A percentile compares a stretch with the other conserved stretches of the same genome.
Evolutionary conservation across 2,888 invertebrate species (phyloP).

Genomic region (Bellardia bayeri): DNA sequence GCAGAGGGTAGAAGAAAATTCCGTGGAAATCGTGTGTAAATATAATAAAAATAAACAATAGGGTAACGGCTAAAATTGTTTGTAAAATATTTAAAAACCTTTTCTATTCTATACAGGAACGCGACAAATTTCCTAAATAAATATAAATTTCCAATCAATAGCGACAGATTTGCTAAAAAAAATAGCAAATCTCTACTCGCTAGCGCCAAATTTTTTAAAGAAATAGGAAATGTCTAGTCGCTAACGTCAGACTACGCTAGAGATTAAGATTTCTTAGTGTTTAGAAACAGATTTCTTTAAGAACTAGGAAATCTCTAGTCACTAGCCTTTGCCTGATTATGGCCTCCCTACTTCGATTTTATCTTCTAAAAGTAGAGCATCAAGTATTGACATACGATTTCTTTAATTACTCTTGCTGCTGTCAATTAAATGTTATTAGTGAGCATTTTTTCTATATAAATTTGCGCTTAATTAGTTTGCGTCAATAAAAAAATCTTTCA

Average conservation of each 20-base stretch:
- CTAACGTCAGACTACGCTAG: too few relatives aligned
- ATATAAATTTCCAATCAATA: too few relatives aligned
- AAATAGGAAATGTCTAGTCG: too few relatives aligned
- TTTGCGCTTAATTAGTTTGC: not conserved
- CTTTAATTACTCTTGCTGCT: not conserved
- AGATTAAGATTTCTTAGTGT: too few relatives aligned
- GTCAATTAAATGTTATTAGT: not conserved
- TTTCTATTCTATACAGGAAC: too few relatives aligned
- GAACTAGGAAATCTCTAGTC: not conserved
- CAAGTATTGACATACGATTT: not conserved
- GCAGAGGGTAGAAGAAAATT: too few relatives aligned
- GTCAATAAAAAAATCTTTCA: not conserved
- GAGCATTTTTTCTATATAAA: not conserved
- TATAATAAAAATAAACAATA: not conserved
- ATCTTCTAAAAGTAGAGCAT: not conserved
- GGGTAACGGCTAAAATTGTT: not conserved
- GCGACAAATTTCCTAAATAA: too few relatives aligned
- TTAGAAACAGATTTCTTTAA: too few relatives aligned
- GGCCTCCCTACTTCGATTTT: not conserved
- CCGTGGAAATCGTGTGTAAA: not conserved
- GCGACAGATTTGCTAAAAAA: too few relatives aligned
- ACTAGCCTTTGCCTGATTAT: not conserved
- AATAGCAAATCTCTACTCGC: too few relatives aligned
- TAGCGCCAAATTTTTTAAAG: too few relatives aligned
- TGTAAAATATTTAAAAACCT: too few relatives aligned